Percentiles rank a stretch among this genome's conserved stretches.
Evolutionary conservation across 2,113 vertebrate species (phyloP).

Genomic region (Fulica atra): DNA sequence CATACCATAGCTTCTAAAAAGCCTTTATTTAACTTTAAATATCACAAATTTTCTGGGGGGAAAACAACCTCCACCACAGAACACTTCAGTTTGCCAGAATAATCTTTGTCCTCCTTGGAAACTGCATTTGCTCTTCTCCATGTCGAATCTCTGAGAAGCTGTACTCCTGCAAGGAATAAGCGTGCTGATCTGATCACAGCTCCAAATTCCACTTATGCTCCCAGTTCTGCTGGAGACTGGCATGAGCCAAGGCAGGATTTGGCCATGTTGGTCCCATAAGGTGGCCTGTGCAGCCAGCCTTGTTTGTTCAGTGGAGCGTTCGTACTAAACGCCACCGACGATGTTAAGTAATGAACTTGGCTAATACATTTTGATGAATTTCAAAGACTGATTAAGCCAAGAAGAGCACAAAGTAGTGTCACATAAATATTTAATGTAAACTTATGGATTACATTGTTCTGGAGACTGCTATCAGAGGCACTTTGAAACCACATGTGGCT

Average conservation of each 20-base stretch:
- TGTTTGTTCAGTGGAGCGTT: background rate
- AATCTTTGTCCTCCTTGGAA: background rate
- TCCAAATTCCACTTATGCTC: background rate
- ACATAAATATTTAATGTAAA: constrained; percentile 76
- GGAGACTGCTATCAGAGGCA: constrained; percentile 56
- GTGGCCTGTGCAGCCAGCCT: background rate
- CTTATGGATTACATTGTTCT: constrained; percentile 67
- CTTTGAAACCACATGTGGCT: constrained; percentile 60
- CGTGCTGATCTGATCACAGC: background rate
- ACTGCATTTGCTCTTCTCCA: background rate
- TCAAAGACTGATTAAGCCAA: constrained; percentile 22
- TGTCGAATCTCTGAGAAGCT: background rate
- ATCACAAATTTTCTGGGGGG: background rate
- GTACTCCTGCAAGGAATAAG: background rate
- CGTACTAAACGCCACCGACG: background rate
- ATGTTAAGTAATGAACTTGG: constrained; percentile 31
- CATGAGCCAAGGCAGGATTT: background rate
- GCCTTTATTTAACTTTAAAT: background rate
- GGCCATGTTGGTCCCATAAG: background rate
- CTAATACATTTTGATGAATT: constrained; percentile 41
- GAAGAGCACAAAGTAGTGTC: constrained; percentile 33
- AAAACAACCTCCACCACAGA: background rate
- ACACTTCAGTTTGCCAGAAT: background rate
- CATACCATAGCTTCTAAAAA: background rate
- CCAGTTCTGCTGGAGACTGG: background rate